Conservation (phyloP, 1,140 invertebrate species). For the Drosophila truncata region DNA sequence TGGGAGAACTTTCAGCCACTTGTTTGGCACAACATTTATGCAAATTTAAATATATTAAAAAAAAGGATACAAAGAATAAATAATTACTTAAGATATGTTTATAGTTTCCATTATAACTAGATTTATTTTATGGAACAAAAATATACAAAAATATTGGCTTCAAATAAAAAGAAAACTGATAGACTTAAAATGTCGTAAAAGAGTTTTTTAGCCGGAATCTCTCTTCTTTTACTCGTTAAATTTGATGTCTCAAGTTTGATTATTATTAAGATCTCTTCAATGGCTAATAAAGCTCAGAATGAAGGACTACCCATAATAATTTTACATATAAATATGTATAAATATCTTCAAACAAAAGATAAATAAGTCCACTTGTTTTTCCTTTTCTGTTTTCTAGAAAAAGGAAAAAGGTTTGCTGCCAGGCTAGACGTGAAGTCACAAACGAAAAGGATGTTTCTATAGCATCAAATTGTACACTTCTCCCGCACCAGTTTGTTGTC, state of each 20-base stretch:
- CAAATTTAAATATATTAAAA: not conserved
- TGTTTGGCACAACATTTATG: conserved; percentile 23
- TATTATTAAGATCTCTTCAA: not conserved
- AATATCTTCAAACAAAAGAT: conserved; percentile 3
- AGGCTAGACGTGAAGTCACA: conserved; percentile 17
- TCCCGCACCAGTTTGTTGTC: conserved; percentile 11
- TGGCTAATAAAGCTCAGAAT: conserved; percentile 6
- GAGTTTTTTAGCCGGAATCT: not conserved
- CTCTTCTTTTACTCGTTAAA: not conserved
- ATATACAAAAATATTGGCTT: not conserved
- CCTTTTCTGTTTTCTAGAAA: not conserved
- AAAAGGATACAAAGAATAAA: not conserved
- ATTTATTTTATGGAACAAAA: not conserved
- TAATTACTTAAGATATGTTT: no score
- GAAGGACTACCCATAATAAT: not conserved
- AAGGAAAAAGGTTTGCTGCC: not conserved
- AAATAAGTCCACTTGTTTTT: not conserved
- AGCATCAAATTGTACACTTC: not conserved
- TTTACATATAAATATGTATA: not conserved
- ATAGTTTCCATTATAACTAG: not conserved
- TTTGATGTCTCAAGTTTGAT: not conserved
- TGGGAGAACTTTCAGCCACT: conserved; percentile 18
- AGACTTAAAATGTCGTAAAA: not conserved
- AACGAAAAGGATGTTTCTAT: conserved; percentile 19
- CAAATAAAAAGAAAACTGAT: not conserved